Base-by-base conservation (phyloP, 2,888 invertebrate species). In the Monoplex corrugatus region DNA sequence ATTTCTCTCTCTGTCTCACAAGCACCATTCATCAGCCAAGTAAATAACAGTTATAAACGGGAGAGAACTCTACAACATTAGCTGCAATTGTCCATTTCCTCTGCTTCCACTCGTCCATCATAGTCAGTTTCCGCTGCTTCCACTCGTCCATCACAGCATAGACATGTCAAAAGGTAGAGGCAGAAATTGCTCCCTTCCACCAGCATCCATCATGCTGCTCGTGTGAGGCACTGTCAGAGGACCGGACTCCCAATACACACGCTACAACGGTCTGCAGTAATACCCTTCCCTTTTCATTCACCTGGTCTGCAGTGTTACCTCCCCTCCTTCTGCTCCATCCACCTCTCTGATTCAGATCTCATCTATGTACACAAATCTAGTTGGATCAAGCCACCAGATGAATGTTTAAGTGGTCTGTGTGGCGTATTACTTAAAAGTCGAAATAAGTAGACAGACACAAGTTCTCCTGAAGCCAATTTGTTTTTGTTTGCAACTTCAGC, bases 21-120 rank as follows among this genome's bases (percentile, higher is more conserved):
- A 38, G 10, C 38, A 44, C 35, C 57, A 84, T 84, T 57, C 84
- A 32, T 84, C 57, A 84, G 38, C 0, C 6, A 57, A 57, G 84
- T 84, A 84, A 84, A 84, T 57, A 57, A 50, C 57, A 10, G 35
- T 84, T 57, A 84, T 57, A 38, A 38, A 84, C 57, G 35, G 63
- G 63, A 23, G 16, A 68, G 28, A 16, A 28, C 23, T n/a, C 28
- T 23, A 68, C 63, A 28, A 68, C 63, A 68, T 68, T 68, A 1
- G 63, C 28, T 68, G 19, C 28, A 5, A 68, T 68, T 28, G 63
- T n/a, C 19, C 63, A 28, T 68, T 68, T 68, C 28, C 28, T 28
- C 6, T 68, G 28, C 63, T 6, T n/a, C 63, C 2, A 23, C 63
- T 68, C 63, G 6, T 68, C 63, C 63, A 68, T 68, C 63, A 68